Percentiles rank a stretch among this genome's conserved stretches.
Conservation (phyloP, 2,113 vertebrate genomes). For the Craseonycteris thonglongyai region DNA sequence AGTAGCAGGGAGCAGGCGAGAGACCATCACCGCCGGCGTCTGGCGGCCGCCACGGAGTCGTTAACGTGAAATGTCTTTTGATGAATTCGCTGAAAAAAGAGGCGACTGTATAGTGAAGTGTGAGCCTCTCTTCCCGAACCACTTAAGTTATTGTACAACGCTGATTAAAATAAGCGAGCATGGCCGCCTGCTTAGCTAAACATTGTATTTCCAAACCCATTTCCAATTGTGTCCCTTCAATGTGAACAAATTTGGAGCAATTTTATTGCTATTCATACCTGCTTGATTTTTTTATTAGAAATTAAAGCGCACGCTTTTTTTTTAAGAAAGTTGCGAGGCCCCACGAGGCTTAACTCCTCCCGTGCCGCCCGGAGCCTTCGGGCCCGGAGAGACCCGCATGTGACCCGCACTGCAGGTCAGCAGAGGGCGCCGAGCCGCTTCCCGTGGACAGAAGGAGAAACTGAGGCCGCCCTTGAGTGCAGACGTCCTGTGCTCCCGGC, state of each 20-base stretch:
- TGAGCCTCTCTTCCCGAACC: slow-evolving; percentile 72
- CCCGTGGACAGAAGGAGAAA: too few relatives aligned
- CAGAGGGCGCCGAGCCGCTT: too few relatives aligned
- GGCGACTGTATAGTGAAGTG: slow-evolving; percentile 71
- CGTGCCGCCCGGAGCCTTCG: background rate
- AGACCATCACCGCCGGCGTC: slow-evolving; percentile 36
- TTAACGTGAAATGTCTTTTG: slow-evolving; percentile 62
- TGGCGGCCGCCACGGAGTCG: slow-evolving; percentile 54
- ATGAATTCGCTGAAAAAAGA: slow-evolving; percentile 67
- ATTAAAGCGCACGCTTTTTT: slow-evolving; percentile 76
- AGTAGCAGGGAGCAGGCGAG: slow-evolving; percentile 34
- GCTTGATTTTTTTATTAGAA: slow-evolving; percentile 80
- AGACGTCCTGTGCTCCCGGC: too few relatives aligned
- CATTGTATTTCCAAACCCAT: slow-evolving; percentile 81
- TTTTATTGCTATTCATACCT: slow-evolving; percentile 84
- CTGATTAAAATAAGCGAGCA: slow-evolving; percentile 82
- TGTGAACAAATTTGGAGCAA: slow-evolving; percentile 82
- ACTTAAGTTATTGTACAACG: slow-evolving; percentile 78
- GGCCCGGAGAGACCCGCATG: background rate
- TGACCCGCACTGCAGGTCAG: too few relatives aligned
- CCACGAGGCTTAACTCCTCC: slow-evolving; percentile 73
- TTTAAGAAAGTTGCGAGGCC: slow-evolving; percentile 64
- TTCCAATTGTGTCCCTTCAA: slow-evolving; percentile 83
- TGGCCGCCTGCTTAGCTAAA: slow-evolving; percentile 83
- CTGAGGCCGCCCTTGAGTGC: too few relatives aligned